These are phyloP conservation scores for Dendrolimus kikuchii DNA, from an alignment of 1,140 invertebrate species.

Conservation along the genomic window DNA sequence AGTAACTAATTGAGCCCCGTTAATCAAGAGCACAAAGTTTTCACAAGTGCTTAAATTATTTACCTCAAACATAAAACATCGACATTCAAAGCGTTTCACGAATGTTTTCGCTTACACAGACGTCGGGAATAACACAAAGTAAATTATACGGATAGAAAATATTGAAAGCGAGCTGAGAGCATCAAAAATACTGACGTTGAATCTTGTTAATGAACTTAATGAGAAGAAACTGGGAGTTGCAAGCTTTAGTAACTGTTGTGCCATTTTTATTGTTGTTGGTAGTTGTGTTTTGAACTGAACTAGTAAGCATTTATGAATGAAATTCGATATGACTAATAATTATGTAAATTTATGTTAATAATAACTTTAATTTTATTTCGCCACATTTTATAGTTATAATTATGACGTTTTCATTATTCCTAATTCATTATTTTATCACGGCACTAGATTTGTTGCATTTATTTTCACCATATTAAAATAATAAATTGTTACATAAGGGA, in stretches of 20 bases:
- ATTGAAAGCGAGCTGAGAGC: constrained; percentile 55
- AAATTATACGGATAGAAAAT: constrained; percentile 57
- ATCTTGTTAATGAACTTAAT: constrained; percentile 67
- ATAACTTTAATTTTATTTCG: too few species aligned
- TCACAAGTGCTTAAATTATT: constrained; percentile 67
- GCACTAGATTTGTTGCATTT: too few species aligned
- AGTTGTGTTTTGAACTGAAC: too few species aligned
- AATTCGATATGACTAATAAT: too few species aligned
- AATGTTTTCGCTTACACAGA: constrained; percentile 55
- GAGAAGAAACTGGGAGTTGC: constrained; percentile 51
- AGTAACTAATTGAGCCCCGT: constrained; percentile 62
- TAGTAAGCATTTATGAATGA: too few species aligned
- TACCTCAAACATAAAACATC: constrained; percentile 65
- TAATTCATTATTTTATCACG: too few species aligned
- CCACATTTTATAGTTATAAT: too few species aligned
- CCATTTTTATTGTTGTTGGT: too few species aligned
- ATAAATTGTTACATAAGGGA: too few species aligned
- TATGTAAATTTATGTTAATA: too few species aligned
- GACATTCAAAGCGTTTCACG: constrained; percentile 58
- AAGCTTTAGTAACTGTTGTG: constrained; percentile 23
- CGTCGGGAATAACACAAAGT: constrained; percentile 46
- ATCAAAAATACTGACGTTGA: constrained; percentile 63
- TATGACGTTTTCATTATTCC: too few species aligned
- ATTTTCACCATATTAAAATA: too few species aligned
- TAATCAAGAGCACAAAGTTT: constrained; percentile 65